These are phyloP conservation scores for Crocallis elinguaria DNA, from an alignment of 2,888 invertebrate species.

Conservation along the genomic window DNA sequence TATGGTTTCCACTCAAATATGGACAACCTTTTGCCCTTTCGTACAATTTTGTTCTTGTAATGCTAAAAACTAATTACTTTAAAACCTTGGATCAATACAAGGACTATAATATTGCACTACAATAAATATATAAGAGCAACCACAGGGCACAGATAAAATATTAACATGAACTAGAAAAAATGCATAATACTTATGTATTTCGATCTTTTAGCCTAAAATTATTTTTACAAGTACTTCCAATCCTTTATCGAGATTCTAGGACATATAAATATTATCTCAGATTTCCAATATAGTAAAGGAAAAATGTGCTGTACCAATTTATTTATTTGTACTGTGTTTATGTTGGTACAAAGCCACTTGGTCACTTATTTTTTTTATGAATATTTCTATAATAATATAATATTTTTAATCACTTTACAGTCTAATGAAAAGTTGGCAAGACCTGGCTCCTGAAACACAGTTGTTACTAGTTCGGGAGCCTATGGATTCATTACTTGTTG, in stretches of 20 bases:
- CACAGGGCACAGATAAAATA: background rate
- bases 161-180: background rate
- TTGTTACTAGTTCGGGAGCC: too few relatives aligned
- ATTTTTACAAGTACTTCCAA: background rate
- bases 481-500: too few relatives aligned
- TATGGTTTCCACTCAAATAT: background rate
- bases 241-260: background rate
- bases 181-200: too few relatives aligned
- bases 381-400: background rate
- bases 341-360: background rate
- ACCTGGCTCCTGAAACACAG: too few relatives aligned
- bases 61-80: too few relatives aligned
- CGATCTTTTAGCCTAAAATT: too few relatives aligned
- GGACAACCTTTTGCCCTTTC: background rate
- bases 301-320: background rate
- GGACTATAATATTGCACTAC: too few relatives aligned
- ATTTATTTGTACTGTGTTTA: background rate
- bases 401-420: background rate
- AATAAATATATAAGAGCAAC: too few relatives aligned
- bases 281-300: background rate
- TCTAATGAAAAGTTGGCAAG: conserved; percentile 1
- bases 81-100: too few relatives aligned
- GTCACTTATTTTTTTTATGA: too few relatives aligned
- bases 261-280: background rate
- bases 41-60: too few relatives aligned